Evolutionary conservation across 23 tunicate genomes (phyloP).

Genomic region (Trididemnum clinides): DNA sequence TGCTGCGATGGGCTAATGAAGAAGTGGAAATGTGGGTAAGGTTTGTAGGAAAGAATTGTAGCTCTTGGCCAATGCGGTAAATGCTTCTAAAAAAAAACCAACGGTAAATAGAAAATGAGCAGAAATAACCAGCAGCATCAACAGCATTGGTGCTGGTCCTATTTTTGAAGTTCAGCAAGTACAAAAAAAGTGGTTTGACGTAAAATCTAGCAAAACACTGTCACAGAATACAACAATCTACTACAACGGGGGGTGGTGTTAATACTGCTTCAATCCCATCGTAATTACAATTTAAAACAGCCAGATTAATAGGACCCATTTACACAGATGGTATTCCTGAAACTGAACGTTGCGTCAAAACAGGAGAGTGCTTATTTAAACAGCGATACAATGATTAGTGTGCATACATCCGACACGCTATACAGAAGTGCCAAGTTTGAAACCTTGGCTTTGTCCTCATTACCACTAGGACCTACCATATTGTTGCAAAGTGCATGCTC

Average conservation of each 20-base stretch:
- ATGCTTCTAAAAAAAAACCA: neutral
- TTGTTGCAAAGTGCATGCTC: too few species aligned
- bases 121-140: neutral
- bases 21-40: too few species aligned
- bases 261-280: neutral
- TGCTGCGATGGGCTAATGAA: too few species aligned
- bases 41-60: too few species aligned
- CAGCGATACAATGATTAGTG: too few species aligned
- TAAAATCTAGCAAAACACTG: neutral
- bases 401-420: too few species aligned
- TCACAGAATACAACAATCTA: neutral
- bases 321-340: neutral
- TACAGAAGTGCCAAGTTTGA: too few species aligned
- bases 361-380: too few species aligned
- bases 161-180: neutral
- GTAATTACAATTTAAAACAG: neutral
- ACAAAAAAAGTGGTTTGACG: neutral
- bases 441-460: too few species aligned
- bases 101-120: neutral
- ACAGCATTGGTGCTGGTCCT: neutral
- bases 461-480: too few species aligned
- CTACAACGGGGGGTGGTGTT: neutral
- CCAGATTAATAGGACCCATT: neutral
- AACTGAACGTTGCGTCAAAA: neutral
- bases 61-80: neutral